Evolutionary conservation across 2,888 invertebrate genomes (phyloP), one percentile per base, ranked within the genome.

Genomic region (Thyatira batis): DNA sequence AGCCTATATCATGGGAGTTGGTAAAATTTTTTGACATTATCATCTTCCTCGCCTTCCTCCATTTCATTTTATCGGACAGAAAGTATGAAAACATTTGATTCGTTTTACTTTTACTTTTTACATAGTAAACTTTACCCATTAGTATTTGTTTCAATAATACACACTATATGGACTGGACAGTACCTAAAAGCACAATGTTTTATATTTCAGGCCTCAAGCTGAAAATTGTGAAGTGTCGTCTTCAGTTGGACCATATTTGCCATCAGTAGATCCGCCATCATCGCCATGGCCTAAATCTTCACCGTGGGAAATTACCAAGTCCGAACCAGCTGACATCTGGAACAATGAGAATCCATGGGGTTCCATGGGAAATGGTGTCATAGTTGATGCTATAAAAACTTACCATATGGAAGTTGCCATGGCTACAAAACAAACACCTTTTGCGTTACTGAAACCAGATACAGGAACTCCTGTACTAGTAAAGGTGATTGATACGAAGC

Each of bases 361-460:
- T 27, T 59, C 73, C 0, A 70, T 82, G 57, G 73, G 76, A 25
- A 82, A 91, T 55, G 94, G 94, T 0, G 93, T 95, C 20, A 84
- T 95, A 1, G 94, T 95, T n/a, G 94, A 95, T 60, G 94, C 94
- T 30, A 95, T 95, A 58, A 94, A 94, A 67, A 95, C 95, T 0
- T 94, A 94, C 58, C 95, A 95, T 3, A 95, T 95, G 95, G 93
- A 93, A 50, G 92, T 93, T 8, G 95, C 95, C 3, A 69, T 94
- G 57, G 87, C 93, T 5, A 93, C 93, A 2, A 94, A 93, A 45
- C 94, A 95, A 76, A 95, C 94, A 0, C 95, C 95, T 0, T 96
- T 95, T 71, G 95, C 95, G 0, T 84, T 95, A 49, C 82, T 95
- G 50, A 94, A 95, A 63, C 95, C 95, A 11, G 92, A 94, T 44